These are phyloP conservation scores for Lucinisca nassula DNA, from an alignment of 2,888 invertebrate species.

Conservation along the genomic window DNA sequence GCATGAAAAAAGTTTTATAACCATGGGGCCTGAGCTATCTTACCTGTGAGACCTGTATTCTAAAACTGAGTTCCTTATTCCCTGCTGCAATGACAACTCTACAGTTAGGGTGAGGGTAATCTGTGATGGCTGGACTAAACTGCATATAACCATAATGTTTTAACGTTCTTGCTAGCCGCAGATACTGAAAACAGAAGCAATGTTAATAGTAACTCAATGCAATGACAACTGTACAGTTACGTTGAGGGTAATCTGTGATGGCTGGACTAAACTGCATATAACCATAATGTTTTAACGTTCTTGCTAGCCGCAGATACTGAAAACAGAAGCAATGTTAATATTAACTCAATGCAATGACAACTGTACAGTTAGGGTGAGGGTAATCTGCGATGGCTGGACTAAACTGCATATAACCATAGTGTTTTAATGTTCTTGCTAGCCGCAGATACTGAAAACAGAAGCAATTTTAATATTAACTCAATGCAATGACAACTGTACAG, in stretches of 20 bases:
- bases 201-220: conserved; percentile 90
- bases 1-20: too few species aligned
- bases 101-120: conserved; percentile 92
- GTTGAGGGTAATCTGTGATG: conserved; percentile 93
- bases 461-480: too few species aligned
- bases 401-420: conserved; percentile 96
- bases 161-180: conserved; percentile 94
- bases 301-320: conserved; percentile 96
- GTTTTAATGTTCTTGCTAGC: conserved; percentile 94
- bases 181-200: conserved; percentile 91
- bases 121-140: conserved; percentile 92
- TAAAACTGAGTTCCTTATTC: conserved; percentile 94
- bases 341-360: too few species aligned
- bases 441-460: conserved; percentile 93
- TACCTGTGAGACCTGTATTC: conserved; percentile 87
- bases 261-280: conserved; percentile 94
- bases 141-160: conserved; percentile 97
- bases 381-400: conserved; percentile 93
- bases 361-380: conserved; percentile 91
- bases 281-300: conserved; percentile 96
- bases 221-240: conserved; percentile 92
- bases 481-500: conserved; percentile 92
- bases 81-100: conserved; percentile 94
- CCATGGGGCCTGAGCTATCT: too few species aligned
- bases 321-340: too few species aligned